Evolutionary conservation across 2,888 invertebrate species (phyloP).

Genomic region (Drosophila diplacantha): DNA sequence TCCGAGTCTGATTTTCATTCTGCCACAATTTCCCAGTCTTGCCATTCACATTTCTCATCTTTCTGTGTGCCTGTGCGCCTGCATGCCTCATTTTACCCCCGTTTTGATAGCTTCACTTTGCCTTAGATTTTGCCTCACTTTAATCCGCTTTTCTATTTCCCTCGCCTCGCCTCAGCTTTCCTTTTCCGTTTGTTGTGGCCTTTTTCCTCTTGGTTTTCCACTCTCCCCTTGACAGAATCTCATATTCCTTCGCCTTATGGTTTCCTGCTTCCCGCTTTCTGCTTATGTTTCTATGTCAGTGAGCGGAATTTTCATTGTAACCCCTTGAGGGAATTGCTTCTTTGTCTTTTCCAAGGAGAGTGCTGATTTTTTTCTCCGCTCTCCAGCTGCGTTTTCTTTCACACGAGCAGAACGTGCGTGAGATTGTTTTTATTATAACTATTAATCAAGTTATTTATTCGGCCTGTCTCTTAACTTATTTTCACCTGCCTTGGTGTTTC

Average conservation of each 20-base stretch:
- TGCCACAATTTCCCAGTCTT: background rate
- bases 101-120: conserved; percentile 7
- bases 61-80: background rate
- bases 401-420: conserved; percentile 48
- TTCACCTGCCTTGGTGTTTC: conserved; percentile 4
- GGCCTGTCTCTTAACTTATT: background rate
- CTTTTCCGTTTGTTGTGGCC: conserved; percentile 14
- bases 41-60: background rate
- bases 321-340: conserved; percentile 18
- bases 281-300: conserved; percentile 23
- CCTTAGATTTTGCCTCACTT: conserved; percentile 14
- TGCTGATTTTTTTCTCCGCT: background rate
- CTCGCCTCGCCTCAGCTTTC: conserved; percentile 8
- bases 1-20: background rate
- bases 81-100: background rate
- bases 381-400: background rate
- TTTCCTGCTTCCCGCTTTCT: background rate
- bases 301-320: conserved; percentile 21
- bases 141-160: conserved; percentile 29
- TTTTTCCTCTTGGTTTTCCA: background rate
- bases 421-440: conserved; percentile 59
- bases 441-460: conserved; percentile 36
- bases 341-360: conserved; percentile 16
- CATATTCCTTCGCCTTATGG: conserved; percentile 17
- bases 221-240: conserved; percentile 4